These are phyloP conservation scores for Rhinichthys osculus DNA, from an alignment of 2,797 vertebrate genomes.

Conservation along the genomic window DNA sequence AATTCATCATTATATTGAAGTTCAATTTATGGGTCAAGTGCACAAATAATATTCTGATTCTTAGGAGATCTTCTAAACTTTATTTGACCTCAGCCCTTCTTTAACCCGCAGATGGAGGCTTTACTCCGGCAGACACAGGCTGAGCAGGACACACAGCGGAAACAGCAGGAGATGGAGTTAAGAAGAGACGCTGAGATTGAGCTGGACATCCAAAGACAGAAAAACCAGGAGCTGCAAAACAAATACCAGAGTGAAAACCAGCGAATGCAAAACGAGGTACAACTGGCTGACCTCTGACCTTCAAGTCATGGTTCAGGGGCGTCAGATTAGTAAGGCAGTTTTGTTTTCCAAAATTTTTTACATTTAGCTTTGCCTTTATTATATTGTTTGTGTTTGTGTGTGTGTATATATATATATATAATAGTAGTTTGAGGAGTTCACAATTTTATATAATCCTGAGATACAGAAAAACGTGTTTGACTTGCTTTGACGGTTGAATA, in stretches of 20 bases:
- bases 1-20: background rate
- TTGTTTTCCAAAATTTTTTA: background rate
- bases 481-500: background rate
- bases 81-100: background rate
- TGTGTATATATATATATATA: too few relatives aligned
- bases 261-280: constrained; percentile 78
- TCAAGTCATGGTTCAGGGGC: background rate
- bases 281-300: background rate
- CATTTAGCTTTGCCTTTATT: too few relatives aligned
- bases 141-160: constrained; percentile 62
- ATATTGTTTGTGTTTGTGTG: too few relatives aligned
- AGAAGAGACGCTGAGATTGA: constrained; percentile 76
- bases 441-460: background rate
- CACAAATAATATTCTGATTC: background rate
- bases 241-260: constrained; percentile 78
- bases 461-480: background rate
- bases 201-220: constrained; percentile 79
- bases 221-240: constrained; percentile 76
- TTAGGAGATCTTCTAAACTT: background rate
- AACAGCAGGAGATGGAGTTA: constrained; percentile 70
- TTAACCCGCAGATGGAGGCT: constrained; percentile 72
- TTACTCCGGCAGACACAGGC: constrained; percentile 72
- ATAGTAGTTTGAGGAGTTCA: background rate
- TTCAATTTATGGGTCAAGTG: background rate
- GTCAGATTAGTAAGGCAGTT: background rate